Conservation (phyloP, 2,113 vertebrate species). For the Psephotus haematonotus region DNA sequence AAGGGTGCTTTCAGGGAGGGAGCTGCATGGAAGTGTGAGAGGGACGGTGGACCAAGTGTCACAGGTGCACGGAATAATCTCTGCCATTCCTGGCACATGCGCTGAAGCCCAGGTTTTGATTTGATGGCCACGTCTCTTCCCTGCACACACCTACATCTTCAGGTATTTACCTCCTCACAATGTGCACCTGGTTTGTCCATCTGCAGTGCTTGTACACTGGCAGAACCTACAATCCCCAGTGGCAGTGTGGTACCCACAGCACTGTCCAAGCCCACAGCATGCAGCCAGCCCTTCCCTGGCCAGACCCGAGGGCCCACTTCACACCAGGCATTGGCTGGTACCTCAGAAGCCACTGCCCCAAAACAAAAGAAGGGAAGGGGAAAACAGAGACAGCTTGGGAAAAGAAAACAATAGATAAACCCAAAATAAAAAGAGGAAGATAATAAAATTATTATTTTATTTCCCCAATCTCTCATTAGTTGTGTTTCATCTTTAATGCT, state of each 20-base stretch:
- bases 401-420: background rate
- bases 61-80: background rate
- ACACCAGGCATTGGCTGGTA: background rate
- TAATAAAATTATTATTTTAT: background rate
- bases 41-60: background rate
- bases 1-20: background rate
- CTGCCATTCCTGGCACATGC: fast-evolving
- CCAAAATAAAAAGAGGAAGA: background rate
- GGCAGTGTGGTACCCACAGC: background rate
- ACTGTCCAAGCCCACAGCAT: background rate
- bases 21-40: background rate
- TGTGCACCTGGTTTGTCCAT: background rate
- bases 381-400: background rate
- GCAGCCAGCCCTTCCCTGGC: background rate
- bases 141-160: background rate
- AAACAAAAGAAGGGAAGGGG: background rate
- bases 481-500: background rate
- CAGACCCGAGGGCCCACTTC: background rate
- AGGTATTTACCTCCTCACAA: background rate
- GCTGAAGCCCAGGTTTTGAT: background rate
- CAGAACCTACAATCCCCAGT: background rate
- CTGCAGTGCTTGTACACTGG: fast-evolving
- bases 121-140: background rate
- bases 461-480: background rate
- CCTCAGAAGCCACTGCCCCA: background rate